Conservation (phyloP, 2,113 vertebrate genomes). For the Blennius ocellaris region DNA sequence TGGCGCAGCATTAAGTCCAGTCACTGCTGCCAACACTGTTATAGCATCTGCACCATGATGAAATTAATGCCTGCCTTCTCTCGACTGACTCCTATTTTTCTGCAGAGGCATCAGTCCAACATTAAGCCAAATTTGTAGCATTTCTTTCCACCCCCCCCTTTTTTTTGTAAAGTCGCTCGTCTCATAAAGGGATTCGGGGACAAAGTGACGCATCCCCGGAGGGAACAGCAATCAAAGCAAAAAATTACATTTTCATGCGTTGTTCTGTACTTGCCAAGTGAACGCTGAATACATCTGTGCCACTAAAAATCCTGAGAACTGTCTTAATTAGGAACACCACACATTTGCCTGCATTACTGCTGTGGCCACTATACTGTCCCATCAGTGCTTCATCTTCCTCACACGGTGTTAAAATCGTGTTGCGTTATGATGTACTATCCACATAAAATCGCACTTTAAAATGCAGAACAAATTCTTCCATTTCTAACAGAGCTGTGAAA, state of each 20-base stretch:
- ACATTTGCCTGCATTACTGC: neutral
- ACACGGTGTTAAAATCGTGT: neutral
- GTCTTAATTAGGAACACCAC: slow-evolving; percentile 10
- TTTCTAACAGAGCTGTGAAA: neutral
- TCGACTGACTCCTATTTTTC: slow-evolving; percentile 13
- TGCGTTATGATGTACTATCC: neutral
- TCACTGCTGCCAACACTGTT: slow-evolving; percentile 39
- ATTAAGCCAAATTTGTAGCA: neutral
- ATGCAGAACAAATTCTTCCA: neutral
- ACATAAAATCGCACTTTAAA: neutral
- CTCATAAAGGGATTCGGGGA: slow-evolving; percentile 13
- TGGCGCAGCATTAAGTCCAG: slow-evolving; percentile 36
- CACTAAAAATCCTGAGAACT: slow-evolving; percentile 1
- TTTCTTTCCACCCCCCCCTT: neutral
- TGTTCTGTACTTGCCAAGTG: slow-evolving; percentile 33
- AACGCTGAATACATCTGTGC: slow-evolving; percentile 31
- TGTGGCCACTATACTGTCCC: neutral
- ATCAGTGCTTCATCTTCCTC: neutral
- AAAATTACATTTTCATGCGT: slow-evolving; percentile 25
- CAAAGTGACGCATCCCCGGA: slow-evolving; percentile 1
- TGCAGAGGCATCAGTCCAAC: neutral
- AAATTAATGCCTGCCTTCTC: slow-evolving; percentile 21
- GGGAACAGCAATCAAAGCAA: slow-evolving; percentile 24
- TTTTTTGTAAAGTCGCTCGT: neutral
- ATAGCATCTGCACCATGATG: slow-evolving; percentile 33